phyloP scores from a whole-genome alignment of 2,888 invertebrate genomes.

The Neelides folsomi region DNA sequence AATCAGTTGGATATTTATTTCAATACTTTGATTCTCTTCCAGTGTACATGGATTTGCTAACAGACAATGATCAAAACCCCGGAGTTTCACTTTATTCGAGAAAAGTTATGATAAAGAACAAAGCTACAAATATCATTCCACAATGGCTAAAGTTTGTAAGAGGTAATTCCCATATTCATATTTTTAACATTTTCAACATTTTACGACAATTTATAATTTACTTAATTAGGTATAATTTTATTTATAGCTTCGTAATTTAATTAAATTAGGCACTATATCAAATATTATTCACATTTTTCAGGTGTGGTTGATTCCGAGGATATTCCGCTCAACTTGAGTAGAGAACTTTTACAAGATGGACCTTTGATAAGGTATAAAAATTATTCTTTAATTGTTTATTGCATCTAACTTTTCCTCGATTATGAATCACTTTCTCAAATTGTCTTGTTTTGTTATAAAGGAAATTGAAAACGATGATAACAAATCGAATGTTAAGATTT shows the following conservation, averaged over 20 bases:
- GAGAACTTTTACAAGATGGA: conserved; percentile 90
- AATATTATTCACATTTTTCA: no score
- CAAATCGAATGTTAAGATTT: conserved; percentile 68
- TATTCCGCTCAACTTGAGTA: conserved; percentile 89
- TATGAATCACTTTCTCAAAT: conserved; percentile 11
- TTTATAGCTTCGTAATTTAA: no score
- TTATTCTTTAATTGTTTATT: neutral
- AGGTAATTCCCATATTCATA: conserved; percentile 50
- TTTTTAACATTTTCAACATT: conserved; percentile 8
- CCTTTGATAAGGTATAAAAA: conserved; percentile 49
- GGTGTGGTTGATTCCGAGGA: conserved; percentile 97
- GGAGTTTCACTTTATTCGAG: conserved; percentile 83
- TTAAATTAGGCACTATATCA: no score
- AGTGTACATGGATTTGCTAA: neutral
- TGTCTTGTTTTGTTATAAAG: conserved; percentile 39
- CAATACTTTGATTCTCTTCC: no score
- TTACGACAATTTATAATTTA: no score
- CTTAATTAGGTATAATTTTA: no score
- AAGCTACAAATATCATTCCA: conserved; percentile 77
- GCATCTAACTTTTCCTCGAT: no score
- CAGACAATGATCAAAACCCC: neutral
- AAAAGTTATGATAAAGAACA: conserved; percentile 82
- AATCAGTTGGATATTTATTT: no score
- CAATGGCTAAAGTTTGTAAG: conserved; percentile 92
- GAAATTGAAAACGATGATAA: conserved; percentile 69